Evolutionary conservation across 2,888 invertebrate genomes (phyloP), one percentile per base, ranked within the genome.

Genomic region (Xylophagus ater): DNA sequence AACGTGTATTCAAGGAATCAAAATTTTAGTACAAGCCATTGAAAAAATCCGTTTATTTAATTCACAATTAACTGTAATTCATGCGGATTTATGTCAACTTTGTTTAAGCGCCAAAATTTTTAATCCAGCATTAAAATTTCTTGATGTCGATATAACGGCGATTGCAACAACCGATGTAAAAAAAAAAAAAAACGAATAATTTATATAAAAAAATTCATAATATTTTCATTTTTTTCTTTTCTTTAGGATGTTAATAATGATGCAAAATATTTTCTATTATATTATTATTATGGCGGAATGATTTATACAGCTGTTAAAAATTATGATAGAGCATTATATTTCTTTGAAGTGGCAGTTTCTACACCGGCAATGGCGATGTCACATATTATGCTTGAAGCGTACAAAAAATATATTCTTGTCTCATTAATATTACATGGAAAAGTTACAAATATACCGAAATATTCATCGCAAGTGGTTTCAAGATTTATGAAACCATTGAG

Each of bases 271-370:
- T 93, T 93, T 60, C 72, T 97, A 36, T 72, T 90, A 0, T 96
- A 92, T 62, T 96, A 89, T 60, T 96, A 96, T 63, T 97, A 97
- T 60, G 94, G 94, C 41, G 96, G 96, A 36, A 92, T 96, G 89
- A 89, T 96, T 50, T 96, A 93, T 63, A 80, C 92, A 39, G 87
- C 89, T 9, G 67, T 94, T 53, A 92, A 94, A 62, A 88, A 92
- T 57, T 89, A 86, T 59, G 88, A 92, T 50, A 73, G 90, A 56
- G 92, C 94, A 7, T 68, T 93, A 44, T 94, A 92, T 65, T 94
- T 90, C 66, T 92, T 89, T 65, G 94, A 96, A 76, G 89, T 93
- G 13, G 92, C 86, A 41, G 80, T 93, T 42, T 92, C 92, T 18
- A 92, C 92, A n/a, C 94, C 94, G 3, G 86, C 90, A 20, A 76